phyloP scores from a whole-genome alignment of 2,113 vertebrate genomes.

The Nycticorax nycticorax region DNA sequence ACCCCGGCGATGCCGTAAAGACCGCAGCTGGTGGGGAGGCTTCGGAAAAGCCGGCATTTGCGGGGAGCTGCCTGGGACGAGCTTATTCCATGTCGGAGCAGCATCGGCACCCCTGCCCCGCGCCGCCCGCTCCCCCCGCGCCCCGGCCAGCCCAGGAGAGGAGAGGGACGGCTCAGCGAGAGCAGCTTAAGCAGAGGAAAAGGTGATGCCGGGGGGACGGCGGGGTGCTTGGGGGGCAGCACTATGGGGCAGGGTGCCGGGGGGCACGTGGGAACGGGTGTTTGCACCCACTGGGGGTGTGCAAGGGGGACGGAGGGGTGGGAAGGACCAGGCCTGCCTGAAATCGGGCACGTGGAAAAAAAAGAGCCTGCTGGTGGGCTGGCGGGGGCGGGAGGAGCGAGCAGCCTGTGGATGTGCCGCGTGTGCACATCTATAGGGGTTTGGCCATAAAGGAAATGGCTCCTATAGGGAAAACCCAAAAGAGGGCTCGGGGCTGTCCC shows the following conservation, averaged over 20 bases:
- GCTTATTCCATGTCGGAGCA: slow-evolving; percentile 59
- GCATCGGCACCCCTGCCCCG: background rate
- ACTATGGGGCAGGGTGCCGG: fast-evolving
- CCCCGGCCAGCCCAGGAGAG: background rate
- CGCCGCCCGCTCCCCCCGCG: background rate
- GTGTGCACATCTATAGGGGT: no score
- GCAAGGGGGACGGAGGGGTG: no score
- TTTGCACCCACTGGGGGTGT: fast-evolving
- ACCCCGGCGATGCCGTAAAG: background rate
- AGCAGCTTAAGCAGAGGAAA: background rate
- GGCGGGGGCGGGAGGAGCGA: background rate
- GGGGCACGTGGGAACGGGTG: fast-evolving
- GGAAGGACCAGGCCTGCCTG: fast-evolving
- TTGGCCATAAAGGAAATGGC: no score
- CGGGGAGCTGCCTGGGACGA: background rate
- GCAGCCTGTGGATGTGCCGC: fast-evolving
- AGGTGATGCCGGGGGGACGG: background rate
- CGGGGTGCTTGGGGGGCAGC: background rate
- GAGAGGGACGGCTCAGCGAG: background rate
- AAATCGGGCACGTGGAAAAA: background rate
- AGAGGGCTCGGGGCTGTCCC: background rate
- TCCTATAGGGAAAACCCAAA: background rate
- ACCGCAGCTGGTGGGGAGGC: background rate
- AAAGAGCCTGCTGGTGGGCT: fast-evolving
- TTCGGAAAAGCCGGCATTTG: background rate